A percentile compares a stretch with the other conserved stretches of the same genome.
Conservation (phyloP, 2,888 invertebrate genomes). For the Pyrrhia umbra region DNA sequence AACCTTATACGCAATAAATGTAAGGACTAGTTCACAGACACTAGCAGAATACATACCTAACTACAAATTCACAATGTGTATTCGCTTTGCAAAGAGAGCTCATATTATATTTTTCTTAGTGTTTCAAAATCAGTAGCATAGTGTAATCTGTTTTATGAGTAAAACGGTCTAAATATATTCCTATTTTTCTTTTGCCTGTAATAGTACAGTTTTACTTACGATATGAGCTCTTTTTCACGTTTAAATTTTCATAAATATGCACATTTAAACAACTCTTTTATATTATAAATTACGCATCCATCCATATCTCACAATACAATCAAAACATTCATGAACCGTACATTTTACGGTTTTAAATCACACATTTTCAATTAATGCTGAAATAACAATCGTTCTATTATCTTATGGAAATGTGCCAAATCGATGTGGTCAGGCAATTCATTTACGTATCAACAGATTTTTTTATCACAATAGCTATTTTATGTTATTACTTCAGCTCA, state of each 20-base stretch:
- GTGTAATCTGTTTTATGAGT: neutral
- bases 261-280: neutral
- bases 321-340: neutral
- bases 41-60: no score
- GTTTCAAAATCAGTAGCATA: no score
- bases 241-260: neutral
- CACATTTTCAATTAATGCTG: neutral
- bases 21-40: no score
- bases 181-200: neutral
- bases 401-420: conserved; percentile 25
- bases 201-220: neutral
- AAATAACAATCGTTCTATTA: conserved; percentile 11
- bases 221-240: neutral
- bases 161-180: neutral
- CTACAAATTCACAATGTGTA: no score
- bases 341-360: neutral
- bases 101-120: no score
- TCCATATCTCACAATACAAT: neutral
- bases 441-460: neutral
- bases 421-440: neutral
- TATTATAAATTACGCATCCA: neutral
- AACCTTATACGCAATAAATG: no score
- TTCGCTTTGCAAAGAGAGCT: no score
- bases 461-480: neutral
- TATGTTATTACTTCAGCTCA: neutral